Percentiles rank a stretch among this genome's conserved stretches.
phyloP scores from a whole-genome alignment of 1,140 invertebrate genomes.

The Chironomus tepperi region DNA sequence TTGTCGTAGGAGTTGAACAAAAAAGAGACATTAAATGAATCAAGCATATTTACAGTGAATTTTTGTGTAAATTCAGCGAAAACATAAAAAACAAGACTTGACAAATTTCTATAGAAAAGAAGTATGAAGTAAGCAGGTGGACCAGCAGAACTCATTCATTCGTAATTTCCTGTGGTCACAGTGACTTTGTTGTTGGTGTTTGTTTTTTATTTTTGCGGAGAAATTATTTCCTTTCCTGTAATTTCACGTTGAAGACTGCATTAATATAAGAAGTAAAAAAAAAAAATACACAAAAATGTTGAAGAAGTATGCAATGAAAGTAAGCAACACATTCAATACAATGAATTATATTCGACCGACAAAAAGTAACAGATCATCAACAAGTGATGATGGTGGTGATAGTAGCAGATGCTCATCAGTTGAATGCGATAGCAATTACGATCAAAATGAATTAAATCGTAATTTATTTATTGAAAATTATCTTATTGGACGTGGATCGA shows the following conservation, averaged over 20 bases:
- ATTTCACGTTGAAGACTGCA: too few species aligned
- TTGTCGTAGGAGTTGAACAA: background rate
- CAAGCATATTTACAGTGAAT: too few species aligned
- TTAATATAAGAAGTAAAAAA: background rate
- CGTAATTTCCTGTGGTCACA: too few species aligned
- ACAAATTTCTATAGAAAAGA: background rate
- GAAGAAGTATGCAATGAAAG: conserved; percentile 25
- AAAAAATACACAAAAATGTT: conserved; percentile 25
- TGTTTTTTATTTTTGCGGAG: too few species aligned
- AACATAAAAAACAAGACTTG: background rate
- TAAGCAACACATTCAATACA: conserved; percentile 24
- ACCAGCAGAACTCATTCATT: too few species aligned
- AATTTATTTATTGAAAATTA: conserved; percentile 22
- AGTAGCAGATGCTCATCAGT: background rate
- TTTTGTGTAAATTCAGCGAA: background rate
- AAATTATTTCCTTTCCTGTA: too few species aligned
- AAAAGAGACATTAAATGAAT: background rate
- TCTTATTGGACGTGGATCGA: background rate
- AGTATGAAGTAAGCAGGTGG: background rate
- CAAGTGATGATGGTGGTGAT: conserved; percentile 3
- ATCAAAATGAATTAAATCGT: background rate
- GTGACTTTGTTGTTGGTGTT: too few species aligned
- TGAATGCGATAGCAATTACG: background rate
- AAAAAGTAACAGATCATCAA: background rate
- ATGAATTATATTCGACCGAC: conserved; percentile 18